A percentile compares a stretch with the other conserved stretches of the same genome.
phyloP scores from a whole-genome alignment of 2,888 invertebrate species.

The Serripes groenlandicus region DNA sequence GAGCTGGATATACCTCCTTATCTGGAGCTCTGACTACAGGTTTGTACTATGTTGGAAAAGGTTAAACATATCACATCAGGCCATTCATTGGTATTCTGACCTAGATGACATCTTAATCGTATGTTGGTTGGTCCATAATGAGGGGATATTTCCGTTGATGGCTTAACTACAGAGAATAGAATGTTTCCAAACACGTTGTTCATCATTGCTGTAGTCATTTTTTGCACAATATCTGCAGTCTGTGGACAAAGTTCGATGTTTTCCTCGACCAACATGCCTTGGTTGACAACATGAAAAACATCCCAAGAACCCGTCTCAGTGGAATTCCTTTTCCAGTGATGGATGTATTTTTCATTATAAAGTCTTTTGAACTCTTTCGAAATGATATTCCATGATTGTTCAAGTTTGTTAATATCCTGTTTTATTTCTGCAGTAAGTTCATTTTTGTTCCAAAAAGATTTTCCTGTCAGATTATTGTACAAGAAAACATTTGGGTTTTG shows the following conservation, averaged over 20 bases:
- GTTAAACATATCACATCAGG: too few relatives aligned
- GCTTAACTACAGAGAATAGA: slow-evolving; percentile 83
- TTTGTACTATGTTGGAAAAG: too few relatives aligned
- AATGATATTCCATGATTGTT: slow-evolving; percentile 54
- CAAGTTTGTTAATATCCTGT: neutral
- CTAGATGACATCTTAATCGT: slow-evolving; percentile 83
- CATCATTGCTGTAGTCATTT: slow-evolving; percentile 76
- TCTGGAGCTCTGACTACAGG: too few relatives aligned
- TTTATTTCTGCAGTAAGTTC: neutral
- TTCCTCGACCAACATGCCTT: slow-evolving; percentile 74
- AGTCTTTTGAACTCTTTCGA: slow-evolving; percentile 62
- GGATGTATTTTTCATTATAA: slow-evolving; percentile 11
- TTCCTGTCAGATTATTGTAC: slow-evolving; percentile 19
- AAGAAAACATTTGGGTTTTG: slow-evolving; percentile 70
- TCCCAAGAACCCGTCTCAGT: slow-evolving; percentile 80
- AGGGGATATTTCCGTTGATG: slow-evolving; percentile 78
- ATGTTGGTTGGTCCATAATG: slow-evolving; percentile 85
- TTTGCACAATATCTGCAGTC: slow-evolving; percentile 73
- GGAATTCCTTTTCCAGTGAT: slow-evolving; percentile 78
- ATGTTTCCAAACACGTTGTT: slow-evolving; percentile 84
- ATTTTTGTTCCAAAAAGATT: neutral
- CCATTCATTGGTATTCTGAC: slow-evolving; percentile 62
- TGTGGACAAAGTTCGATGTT: slow-evolving; percentile 78
- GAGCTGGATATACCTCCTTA: too few relatives aligned
- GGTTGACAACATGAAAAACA: slow-evolving; percentile 82